Percentiles rank a stretch among this genome's conserved stretches.
Conservation (phyloP, 2,888 invertebrate species). For the Amphimallon solstitiale region DNA sequence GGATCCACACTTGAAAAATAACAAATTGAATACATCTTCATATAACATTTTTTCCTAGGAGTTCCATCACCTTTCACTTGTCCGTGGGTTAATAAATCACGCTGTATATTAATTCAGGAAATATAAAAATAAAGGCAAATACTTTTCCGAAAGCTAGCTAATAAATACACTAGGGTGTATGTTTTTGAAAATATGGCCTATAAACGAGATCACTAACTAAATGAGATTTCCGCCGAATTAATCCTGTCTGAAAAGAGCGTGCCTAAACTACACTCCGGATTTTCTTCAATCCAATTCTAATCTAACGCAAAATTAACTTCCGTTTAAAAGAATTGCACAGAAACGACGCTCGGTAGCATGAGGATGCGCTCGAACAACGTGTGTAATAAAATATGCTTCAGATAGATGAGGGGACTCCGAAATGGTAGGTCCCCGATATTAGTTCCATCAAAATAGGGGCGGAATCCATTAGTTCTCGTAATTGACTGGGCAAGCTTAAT, state of each 20-base stretch:
- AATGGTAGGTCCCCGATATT: neutral
- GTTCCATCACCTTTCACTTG: no score
- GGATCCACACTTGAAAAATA: no score
- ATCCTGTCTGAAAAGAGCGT: neutral
- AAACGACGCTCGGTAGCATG: neutral
- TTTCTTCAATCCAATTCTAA: neutral
- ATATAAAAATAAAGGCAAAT: no score
- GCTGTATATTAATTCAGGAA: no score
- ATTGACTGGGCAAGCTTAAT: slow-evolving; percentile 19
- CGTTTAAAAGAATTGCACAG: slow-evolving; percentile 17
- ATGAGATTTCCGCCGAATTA: slow-evolving; percentile 3
- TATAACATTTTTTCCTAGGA: no score
- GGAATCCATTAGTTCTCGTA: slow-evolving; percentile 13
- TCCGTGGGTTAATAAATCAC: no score
- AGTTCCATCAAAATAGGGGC: slow-evolving; percentile 4
- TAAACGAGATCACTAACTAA: slow-evolving; percentile 1
- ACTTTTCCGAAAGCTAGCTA: no score
- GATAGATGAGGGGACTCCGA: neutral
- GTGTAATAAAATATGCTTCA: neutral
- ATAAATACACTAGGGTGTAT: neutral
- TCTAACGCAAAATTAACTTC: slow-evolving; percentile 17
- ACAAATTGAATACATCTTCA: no score
- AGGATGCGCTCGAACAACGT: neutral
- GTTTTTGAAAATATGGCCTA: neutral
- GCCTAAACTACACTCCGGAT: no score